Evolutionary conservation across 2,888 invertebrate species (phyloP), one percentile per base, ranked within the genome.

Genomic region (Perizoma flavofasciatum): DNA sequence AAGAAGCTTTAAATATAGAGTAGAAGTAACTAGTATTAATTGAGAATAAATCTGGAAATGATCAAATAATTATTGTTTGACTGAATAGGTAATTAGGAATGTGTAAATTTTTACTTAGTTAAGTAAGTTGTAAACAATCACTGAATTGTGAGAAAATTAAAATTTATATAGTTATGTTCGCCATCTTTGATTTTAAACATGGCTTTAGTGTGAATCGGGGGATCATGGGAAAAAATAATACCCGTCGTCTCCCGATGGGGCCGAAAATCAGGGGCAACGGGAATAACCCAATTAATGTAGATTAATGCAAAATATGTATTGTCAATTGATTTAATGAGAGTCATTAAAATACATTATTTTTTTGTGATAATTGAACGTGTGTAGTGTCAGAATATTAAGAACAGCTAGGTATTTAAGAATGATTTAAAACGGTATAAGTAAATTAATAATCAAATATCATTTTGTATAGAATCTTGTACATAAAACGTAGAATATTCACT

Each of bases 1-100:
- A 89, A 82, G 83, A 86, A 89, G 89, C 89, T 90, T 90, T 89
- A 90, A 89, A 77, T 81, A 56, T 86, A 82, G 81, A 75, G 73
- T 80, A 79, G 72, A 69, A 70, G 70, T 73, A 67, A 73, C 70
- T 61, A 58, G 53, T 57, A 61, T 59, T 58, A 56, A 55, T 72
- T 75, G 71, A 71, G 74, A 69, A 71, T 68, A 61, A 74, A 76
- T 75, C 71, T 76, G 72, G 75, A 59, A 44, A 62, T 75, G 77
- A 72, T 63, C 73, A 74, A 74, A 74, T 71, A 73, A 73, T 68
- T 69, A 70, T 72, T 67, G 74, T 72, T 71, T 78, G 81, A 77
- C 80, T 82, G 85, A 79, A 69, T 79, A 66, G 62, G 48, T 62
- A 64, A 46, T 8, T 43, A 53, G 39, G 63, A 63, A 65, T 60